Evolutionary conservation across 2,113 vertebrate species (phyloP).

Genomic region (Istiophorus platypterus): DNA sequence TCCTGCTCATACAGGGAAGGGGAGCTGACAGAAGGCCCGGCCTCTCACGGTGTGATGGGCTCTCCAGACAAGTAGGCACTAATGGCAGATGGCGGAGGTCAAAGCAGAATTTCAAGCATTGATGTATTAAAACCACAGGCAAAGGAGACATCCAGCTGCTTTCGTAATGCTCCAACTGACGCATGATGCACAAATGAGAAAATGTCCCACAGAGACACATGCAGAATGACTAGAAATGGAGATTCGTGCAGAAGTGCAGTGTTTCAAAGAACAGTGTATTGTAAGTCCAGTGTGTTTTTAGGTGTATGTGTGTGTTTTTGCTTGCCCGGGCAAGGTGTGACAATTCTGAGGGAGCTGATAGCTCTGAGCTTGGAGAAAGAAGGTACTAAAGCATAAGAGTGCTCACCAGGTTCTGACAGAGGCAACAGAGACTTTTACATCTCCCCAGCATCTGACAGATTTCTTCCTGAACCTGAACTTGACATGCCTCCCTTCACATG

Average conservation of each 20-base stretch:
- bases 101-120: slow-evolving; percentile 46
- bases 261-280: slow-evolving; percentile 15
- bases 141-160: slow-evolving; percentile 31
- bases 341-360: slow-evolving; percentile 30
- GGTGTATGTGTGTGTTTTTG: slow-evolving; percentile 2
- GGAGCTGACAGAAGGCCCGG: slow-evolving; percentile 55
- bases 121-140: slow-evolving; percentile 49
- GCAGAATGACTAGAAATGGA: slow-evolving; percentile 16
- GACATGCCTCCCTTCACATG: neutral
- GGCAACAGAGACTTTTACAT: slow-evolving; percentile 27
- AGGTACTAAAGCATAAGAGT: slow-evolving; percentile 54
- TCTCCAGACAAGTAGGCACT: slow-evolving; percentile 55
- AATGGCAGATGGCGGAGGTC: slow-evolving; percentile 59
- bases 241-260: neutral
- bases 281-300: neutral
- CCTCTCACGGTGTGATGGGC: slow-evolving; percentile 48
- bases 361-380: slow-evolving; percentile 45
- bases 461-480: slow-evolving; percentile 37
- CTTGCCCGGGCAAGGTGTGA: slow-evolving; percentile 17
- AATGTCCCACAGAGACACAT: slow-evolving; percentile 30
- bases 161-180: neutral
- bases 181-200: slow-evolving; percentile 32
- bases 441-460: slow-evolving; percentile 36
- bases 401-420: slow-evolving; percentile 35
- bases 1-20: slow-evolving; percentile 23